These are phyloP conservation scores for Ciconia stormi DNA, from an alignment of 2,113 vertebrate genomes.

Conservation along the genomic window DNA sequence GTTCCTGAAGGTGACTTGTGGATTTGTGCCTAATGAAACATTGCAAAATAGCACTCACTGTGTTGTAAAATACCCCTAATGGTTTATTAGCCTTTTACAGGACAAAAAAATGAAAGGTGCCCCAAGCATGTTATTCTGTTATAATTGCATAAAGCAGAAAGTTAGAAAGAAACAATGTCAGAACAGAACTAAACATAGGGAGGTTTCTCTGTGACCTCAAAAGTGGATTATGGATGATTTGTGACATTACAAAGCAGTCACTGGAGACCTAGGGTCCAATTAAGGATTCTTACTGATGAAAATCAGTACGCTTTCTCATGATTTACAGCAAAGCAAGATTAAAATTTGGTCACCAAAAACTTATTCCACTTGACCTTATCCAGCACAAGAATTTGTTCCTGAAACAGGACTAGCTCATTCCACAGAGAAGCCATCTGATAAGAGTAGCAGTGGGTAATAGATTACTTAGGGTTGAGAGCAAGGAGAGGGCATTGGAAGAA, in stretches of 20 bases:
- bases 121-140: not conserved
- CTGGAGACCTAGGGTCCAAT: not conserved
- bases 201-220: not conserved
- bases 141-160: slow-evolving; percentile 34
- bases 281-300: not conserved
- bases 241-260: not conserved
- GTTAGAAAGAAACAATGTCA: slow-evolving; percentile 1
- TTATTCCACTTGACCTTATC: not conserved
- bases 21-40: slow-evolving; percentile 73
- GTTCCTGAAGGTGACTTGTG: slow-evolving; percentile 68
- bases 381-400: not conserved
- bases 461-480: not conserved
- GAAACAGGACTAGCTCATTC: not conserved
- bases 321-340: not conserved
- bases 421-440: not conserved
- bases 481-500: not conserved
- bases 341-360: not conserved
- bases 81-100: slow-evolving; percentile 61
- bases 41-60: slow-evolving; percentile 67
- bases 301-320: not conserved
- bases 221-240: not conserved
- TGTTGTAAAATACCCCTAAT: slow-evolving; percentile 59
- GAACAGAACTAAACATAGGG: not conserved
- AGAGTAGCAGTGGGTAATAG: not conserved
- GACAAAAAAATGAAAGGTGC: slow-evolving; percentile 55